Conservation (phyloP, 2,888 invertebrate genomes). For the Drosophila fungiperda region DNA sequence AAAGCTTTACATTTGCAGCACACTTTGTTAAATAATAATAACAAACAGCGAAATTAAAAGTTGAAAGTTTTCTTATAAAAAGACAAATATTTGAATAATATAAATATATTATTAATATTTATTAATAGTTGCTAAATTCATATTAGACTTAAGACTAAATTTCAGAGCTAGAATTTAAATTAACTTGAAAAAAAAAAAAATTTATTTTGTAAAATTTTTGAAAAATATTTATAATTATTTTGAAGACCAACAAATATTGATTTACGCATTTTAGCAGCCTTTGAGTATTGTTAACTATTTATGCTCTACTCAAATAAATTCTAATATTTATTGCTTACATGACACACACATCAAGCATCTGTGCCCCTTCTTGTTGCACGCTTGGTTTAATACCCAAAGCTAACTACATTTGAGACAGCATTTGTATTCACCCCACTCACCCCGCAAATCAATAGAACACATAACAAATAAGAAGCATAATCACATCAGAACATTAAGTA, state of each 20-base stretch:
- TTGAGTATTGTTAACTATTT: background rate
- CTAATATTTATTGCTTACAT: background rate
- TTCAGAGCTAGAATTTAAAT: no score
- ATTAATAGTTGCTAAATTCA: background rate
- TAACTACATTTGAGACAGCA: conserved; percentile 23
- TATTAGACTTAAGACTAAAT: background rate
- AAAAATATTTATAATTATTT: background rate
- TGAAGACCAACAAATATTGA: background rate
- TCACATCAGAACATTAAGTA: conserved; percentile 69
- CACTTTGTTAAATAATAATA: background rate
- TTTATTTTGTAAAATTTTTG: background rate
- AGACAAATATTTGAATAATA: background rate
- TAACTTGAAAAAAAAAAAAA: background rate
- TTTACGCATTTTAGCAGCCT: background rate
- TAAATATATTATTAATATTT: background rate
- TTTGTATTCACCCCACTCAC: background rate
- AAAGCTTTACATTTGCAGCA: background rate
- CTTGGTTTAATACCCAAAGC: conserved; percentile 12
- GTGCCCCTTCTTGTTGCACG: background rate
- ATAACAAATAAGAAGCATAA: conserved; percentile 39
- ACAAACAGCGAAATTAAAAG: background rate
- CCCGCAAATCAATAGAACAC: background rate
- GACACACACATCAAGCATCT: background rate
- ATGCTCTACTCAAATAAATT: background rate
- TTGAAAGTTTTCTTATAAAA: background rate